Base-by-base conservation (phyloP, 2,888 invertebrate genomes). In the Sclerodermus sp. region DNA sequence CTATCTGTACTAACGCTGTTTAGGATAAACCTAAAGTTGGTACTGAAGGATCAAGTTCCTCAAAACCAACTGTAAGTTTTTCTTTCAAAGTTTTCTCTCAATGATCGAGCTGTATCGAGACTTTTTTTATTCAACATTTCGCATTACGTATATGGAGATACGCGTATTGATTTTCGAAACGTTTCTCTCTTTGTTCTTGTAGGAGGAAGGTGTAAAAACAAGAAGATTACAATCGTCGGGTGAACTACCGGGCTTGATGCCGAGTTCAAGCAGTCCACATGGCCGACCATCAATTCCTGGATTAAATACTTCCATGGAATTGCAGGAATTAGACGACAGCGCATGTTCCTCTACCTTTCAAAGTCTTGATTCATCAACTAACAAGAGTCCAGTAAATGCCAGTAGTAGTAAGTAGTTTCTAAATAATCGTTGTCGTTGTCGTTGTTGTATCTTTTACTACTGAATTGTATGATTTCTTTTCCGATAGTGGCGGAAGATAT, bases 401-500 rank as follows among this genome's bases (percentile, higher is more conserved):
- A 64, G 69, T 49, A 66, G 60, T 5, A 67, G 76, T 75, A 47
- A 67, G 64, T 65, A 52, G 32, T 41, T 40, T n/a, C n/a, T n/a
- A n/a, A n/a, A n/a, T n/a, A n/a, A n/a, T n/a, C n/a, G n/a, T n/a
- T n/a, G n/a, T 42, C 23, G 8, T 23, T 23, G 3, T 23, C 3
- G 23, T 3, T 8, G 8, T 34, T 1, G 2, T 40, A 23, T 45
- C 34, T 10, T 17, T 39, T 23, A 15, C 45, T 13, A 17, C 8
- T 2, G 32, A 14, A 31, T 42, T 29, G n/a, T 38, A 29, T 14
- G 1, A 45, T 17, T 51, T 44, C 31, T 32, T 41, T 23, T 37
- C 2, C 58, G 48, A 8, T 49, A 71, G 77, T 67, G 46, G 66
- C 60, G 17, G 74, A 76, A 23, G 82, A 84, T 56, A 82, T 91